Base-by-base conservation (phyloP, 92 coral and sea anemone genomes). In the Porites evermanni region DNA sequence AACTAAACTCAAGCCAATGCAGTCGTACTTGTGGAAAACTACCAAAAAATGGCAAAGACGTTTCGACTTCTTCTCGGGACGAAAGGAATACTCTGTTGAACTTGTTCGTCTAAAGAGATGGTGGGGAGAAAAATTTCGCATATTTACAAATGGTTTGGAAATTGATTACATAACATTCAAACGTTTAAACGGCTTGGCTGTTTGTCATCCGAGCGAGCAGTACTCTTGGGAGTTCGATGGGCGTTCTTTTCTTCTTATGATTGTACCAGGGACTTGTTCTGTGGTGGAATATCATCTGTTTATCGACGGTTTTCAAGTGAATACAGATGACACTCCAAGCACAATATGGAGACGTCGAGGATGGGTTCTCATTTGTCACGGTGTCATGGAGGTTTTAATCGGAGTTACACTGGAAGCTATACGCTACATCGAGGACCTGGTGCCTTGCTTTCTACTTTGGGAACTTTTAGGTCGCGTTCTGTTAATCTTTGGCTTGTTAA, bases 301-400 rank as follows among this genome's bases (percentile, higher is more conserved):
- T 67, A 86, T 90, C 78, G 86, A 90, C 24, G 93, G 87, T 63
- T 72, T 79, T 59, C 82, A 86, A 67, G 78, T 82, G 12, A 71
- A 72, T 11, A 54, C 53, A 0, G 64, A 53, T 44, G 70, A 79
- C 19, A 81, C 84, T 64, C 88, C 88, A 3, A 32, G 78, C 1
- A 52, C 53, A 3, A 67, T 90, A 26, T 90, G 90, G 93, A 85
- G 83, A 32, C 79, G 76, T 2, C 90, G 86, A 1, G 87, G 90
- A 66, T 77, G 88, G 88, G 20, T 77, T 1, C 75, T 85, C 3
- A 23, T 85, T 19, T 85, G 69, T 70, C 77, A 51, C 68, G 88
- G 88, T 16, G 54, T 85, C 6, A 77, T 85, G 9, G 83, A 85
- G 74, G 69, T 85, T 72, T 9, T 85, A 10, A 19, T 85, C 4